phyloP scores from a whole-genome alignment of 2,113 vertebrate genomes.

The Neomonachus schauinslandi region DNA sequence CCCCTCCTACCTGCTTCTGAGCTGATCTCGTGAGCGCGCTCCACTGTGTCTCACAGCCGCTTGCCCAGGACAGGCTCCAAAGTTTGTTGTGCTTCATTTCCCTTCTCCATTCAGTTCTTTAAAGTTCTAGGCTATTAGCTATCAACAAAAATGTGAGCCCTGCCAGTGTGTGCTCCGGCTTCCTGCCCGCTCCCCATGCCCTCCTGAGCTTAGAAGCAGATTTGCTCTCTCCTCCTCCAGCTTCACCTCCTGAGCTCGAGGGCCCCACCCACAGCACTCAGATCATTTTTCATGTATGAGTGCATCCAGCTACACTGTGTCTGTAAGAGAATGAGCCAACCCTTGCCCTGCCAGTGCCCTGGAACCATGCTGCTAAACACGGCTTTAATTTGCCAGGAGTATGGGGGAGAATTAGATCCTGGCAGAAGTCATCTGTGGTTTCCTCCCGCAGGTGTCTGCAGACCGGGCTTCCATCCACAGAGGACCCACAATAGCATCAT shows the following conservation, averaged over 20 bases:
- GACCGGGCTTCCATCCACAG: neutral
- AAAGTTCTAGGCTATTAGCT: constrained; percentile 74
- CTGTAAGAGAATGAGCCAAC: constrained; percentile 37
- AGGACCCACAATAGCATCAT: neutral
- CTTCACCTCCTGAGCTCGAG: constrained; percentile 45
- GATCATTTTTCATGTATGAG: constrained; percentile 77
- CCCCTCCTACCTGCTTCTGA: constrained; percentile 58
- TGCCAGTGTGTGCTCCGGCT: neutral
- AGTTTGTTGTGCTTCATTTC: constrained; percentile 56
- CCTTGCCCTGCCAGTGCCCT: constrained; percentile 18
- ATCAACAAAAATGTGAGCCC: constrained; percentile 36
- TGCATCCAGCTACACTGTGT: constrained; percentile 68
- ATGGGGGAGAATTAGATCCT: neutral
- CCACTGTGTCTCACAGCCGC: constrained; percentile 23
- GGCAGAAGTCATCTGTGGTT: neutral
- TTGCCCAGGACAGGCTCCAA: constrained; percentile 40
- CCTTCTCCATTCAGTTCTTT: constrained; percentile 62
- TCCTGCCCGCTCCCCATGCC: constrained; percentile 63
- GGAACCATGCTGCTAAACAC: constrained; percentile 23
- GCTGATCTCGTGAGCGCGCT: constrained; percentile 59
- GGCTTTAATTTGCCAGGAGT: constrained; percentile 56
- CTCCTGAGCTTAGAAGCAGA: neutral
- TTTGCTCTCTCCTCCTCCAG: neutral
- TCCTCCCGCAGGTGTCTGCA: neutral
- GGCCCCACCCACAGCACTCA: constrained; percentile 77